Base-by-base conservation (phyloP, 2,888 invertebrate species). In the Falcaria lacertinaria region DNA sequence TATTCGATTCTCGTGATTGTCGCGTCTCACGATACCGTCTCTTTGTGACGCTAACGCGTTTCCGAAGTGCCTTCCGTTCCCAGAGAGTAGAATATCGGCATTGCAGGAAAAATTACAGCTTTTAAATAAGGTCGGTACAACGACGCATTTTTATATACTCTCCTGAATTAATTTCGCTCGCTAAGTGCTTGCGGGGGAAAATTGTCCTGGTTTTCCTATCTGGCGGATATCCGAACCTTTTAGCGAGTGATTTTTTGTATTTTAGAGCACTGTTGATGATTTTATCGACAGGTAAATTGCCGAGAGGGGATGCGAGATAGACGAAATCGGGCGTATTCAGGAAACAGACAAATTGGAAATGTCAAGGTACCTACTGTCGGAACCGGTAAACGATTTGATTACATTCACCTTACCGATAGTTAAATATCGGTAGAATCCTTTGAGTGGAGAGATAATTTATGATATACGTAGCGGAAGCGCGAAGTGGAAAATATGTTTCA, bases 161-260 rank as follows among this genome's bases (percentile, higher is more conserved):
- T 66, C 62, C 64, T 69, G 78, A 79, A 79, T 81, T 82, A 80
- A 83, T 85, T 83, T 82, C 28, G 71, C 75, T 74, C 67, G 62
- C 74, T 74, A 79, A 76, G 76, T 76, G 75, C 71, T 72, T 55
- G 66, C 49, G 60, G 65, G 59, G 59, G 64, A 56, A 70, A 71
- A 70, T 74, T 71, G 69, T 57, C 61, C 50, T 60, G 58, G 57
- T 66, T 69, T 74, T 73, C 63, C 60, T 59, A 54, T 61, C 59
- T 61, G 64, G 70, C 73, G 69, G 69, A 74, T 63, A 69, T 61
- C n/a, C 55, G 59, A 56, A 51, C 64, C 67, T 71, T 69, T 66
- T 58, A 69, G 64, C 68, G 62, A 69, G 64, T 67, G 62, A 52
- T 65, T 69, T 66, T 79, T 77, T 76, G 61, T 59, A 52, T 67